Percentiles rank a stretch among this genome's conserved stretches.
Evolutionary conservation across 2,888 invertebrate species (phyloP).

Genomic region (Arge pagana): DNA sequence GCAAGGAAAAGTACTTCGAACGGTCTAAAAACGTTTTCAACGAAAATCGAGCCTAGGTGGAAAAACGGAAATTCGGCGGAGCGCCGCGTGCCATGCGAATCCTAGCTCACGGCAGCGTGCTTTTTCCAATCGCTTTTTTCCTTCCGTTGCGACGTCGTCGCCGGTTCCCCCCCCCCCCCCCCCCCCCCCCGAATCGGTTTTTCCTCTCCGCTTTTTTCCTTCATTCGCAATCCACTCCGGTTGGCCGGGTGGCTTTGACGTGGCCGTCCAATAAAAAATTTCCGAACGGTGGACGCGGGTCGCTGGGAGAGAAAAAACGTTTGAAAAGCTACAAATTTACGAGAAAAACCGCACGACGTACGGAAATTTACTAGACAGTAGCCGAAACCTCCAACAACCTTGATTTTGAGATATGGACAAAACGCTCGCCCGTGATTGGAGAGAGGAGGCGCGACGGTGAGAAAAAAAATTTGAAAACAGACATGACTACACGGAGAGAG

Average conservation of each 20-base stretch:
- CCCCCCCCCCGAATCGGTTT: slow-evolving; percentile 51
- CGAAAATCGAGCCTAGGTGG: slow-evolving; percentile 17
- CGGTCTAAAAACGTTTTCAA: slow-evolving; percentile 18
- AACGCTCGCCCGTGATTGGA: too few relatives aligned
- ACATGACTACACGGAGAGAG: too few relatives aligned
- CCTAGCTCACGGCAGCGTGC: slow-evolving; percentile 41
- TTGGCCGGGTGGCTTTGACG: slow-evolving; percentile 27
- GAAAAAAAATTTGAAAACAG: too few relatives aligned
- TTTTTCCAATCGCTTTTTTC: slow-evolving; percentile 46
- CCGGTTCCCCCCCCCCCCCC: background rate
- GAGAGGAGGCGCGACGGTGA: too few relatives aligned
- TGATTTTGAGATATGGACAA: too few relatives aligned
- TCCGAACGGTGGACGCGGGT: too few relatives aligned
- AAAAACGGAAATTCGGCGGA: slow-evolving; percentile 1
- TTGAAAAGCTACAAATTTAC: too few relatives aligned
- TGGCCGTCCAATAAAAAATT: too few relatives aligned
- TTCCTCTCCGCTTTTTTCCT: slow-evolving; percentile 24
- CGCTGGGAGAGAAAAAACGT: too few relatives aligned
- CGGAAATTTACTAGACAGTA: too few relatives aligned
- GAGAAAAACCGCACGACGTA: too few relatives aligned
- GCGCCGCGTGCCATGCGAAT: slow-evolving; percentile 23
- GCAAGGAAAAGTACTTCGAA: slow-evolving; percentile 28
- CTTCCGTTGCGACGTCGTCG: slow-evolving; percentile 31
- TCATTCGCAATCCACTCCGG: slow-evolving; percentile 22
- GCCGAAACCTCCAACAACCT: too few relatives aligned